These are phyloP conservation scores for Athalia circularis DNA, from an alignment of 2,888 invertebrate species.

Conservation along the genomic window DNA sequence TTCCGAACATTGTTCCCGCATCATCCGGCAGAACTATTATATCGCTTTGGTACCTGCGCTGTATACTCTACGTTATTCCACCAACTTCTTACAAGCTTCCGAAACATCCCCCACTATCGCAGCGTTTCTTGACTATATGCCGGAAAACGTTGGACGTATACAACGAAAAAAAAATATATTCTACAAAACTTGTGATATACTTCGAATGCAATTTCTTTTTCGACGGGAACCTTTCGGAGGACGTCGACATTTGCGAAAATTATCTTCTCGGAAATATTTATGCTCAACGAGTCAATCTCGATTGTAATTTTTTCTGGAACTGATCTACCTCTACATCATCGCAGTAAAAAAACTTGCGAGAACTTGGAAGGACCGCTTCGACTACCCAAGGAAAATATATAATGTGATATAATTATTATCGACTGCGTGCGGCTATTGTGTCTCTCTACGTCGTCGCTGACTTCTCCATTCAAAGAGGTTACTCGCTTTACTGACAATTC, in stretches of 20 bases:
- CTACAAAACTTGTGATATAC: too few relatives aligned
- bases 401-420: conserved; percentile 7
- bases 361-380: background rate
- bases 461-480: conserved; percentile 59
- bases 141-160: conserved; percentile 2
- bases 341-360: background rate
- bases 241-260: too few relatives aligned
- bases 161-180: background rate
- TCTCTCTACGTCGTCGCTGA: conserved; percentile 36
- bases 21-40: conserved; percentile 41
- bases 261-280: too few relatives aligned
- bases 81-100: conserved; percentile 37
- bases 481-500: conserved; percentile 65
- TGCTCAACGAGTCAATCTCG: too few relatives aligned
- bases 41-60: conserved; percentile 1
- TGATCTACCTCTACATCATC: conserved; percentile 3
- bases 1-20: conserved; percentile 38
- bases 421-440: conserved; percentile 23
- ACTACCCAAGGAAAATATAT: background rate
- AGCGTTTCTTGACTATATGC: background rate
- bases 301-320: background rate
- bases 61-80: background rate
- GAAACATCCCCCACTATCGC: background rate
- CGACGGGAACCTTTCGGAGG: too few relatives aligned
- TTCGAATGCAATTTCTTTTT: too few relatives aligned